phyloP scores from a whole-genome alignment of 30 jellyfish, hydroid and myxozoan species.

The Turritopsis dohrnii region DNA sequence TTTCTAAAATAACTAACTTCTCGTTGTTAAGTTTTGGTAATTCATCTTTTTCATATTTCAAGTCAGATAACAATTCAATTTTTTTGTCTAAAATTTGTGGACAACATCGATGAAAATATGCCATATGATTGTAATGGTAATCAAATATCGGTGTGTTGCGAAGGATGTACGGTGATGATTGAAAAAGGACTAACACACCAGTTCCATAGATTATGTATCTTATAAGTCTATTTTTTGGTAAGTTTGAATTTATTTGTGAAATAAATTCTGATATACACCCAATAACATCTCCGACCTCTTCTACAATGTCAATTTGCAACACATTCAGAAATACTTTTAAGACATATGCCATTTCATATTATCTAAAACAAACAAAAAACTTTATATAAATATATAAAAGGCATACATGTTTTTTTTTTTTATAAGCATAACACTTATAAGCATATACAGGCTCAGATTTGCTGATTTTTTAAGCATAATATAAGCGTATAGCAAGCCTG shows the following conservation, averaged over 20 bases:
- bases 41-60: neutral
- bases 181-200: neutral
- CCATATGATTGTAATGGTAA: conserved; percentile 12
- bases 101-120: conserved; percentile 14
- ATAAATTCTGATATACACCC: conserved; percentile 10
- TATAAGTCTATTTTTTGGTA: conserved; percentile 14
- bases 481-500: too few species aligned
- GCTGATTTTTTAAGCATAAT: too few species aligned
- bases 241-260: conserved; percentile 16
- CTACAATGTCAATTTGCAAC: conserved; percentile 4
- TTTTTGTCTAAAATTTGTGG: conserved; percentile 10
- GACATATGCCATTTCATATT: neutral
- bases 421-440: too few species aligned
- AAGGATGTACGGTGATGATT: conserved; percentile 2
- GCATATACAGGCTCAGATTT: too few species aligned
- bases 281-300: neutral
- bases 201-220: neutral
- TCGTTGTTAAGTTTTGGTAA: conserved; percentile 16
- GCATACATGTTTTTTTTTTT: too few species aligned
- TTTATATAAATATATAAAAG: too few species aligned
- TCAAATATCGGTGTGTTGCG: conserved; percentile 2
- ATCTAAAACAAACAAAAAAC: neutral
- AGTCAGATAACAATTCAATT: neutral
- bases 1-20: conserved; percentile 7
- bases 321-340: neutral